Evolutionary conservation across 2,113 vertebrate species (phyloP).

Genomic region (Misgurnus anguillicaudatus): DNA sequence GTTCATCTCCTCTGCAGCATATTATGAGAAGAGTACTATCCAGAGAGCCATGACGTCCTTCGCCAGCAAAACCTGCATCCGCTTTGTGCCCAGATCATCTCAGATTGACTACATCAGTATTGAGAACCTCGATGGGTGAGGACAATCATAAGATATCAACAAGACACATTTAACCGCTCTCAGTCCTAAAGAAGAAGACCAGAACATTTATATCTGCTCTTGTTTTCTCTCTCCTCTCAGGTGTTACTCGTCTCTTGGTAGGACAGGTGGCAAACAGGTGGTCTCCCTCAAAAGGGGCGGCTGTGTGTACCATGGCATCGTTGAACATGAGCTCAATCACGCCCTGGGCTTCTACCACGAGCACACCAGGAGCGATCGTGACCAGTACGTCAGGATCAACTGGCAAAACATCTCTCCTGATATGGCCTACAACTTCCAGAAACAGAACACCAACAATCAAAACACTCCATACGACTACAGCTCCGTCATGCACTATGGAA

Average conservation of each 20-base stretch:
- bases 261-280: background rate
- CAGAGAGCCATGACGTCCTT: background rate
- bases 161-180: too few species aligned
- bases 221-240: too few species aligned
- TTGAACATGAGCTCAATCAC: background rate
- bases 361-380: too few species aligned
- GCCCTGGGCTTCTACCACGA: background rate
- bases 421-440: background rate
- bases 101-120: background rate
- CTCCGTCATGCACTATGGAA: constrained; percentile 60
- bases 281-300: background rate
- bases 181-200: too few species aligned
- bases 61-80: background rate
- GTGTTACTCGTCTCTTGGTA: background rate
- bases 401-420: constrained; percentile 33
- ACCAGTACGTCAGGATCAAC: background rate
- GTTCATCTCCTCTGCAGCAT: background rate
- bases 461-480: constrained; percentile 42
- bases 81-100: background rate
- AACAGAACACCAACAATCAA: background rate
- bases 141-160: too few species aligned
- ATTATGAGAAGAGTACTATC: background rate
- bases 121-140: background rate
- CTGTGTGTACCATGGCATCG: background rate
- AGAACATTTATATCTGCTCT: too few species aligned